Base-by-base conservation (phyloP, 2,797 vertebrate species). In the Bucorvus abyssinicus region DNA sequence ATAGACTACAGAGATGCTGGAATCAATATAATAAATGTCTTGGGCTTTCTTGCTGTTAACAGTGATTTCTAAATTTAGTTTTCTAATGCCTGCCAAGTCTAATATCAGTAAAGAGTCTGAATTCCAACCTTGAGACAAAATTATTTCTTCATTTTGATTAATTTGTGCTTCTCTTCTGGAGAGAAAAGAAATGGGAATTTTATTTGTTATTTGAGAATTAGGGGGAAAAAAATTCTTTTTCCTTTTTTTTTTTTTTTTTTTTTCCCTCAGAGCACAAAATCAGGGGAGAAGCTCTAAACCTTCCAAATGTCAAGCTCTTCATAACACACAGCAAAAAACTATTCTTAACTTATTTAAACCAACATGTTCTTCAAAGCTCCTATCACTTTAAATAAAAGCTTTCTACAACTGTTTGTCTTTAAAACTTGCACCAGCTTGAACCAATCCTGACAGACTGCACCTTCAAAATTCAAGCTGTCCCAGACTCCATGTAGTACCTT, bases 11-110 rank as follows among this genome's bases (percentile, higher is more conserved):
- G 34, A 81, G 30, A 83, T 73, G 9, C 20, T 65, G 22, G 22
- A 40, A 78, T 84, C 22, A 76, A 52, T 76, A 81, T 40, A 83
- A 90, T 55, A 93, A 84, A 84, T 61, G 17, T 61, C 17, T 36
- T 21, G 10, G 4, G 42, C 75, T 65, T 91, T 91, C 29, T 91
- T 44, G 17, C 19, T 71, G 9, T 68, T 69, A 80, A 45, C 2
- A 22, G 6, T 42, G 8, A 86, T 60, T 94, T 93, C 42, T 87
- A 64, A 91, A 83, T 67, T 83, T 56, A 42, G 36, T 83, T 65
- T 87, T 44, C 29, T 56, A 87, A 75, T 56, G 63, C 11, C 60
- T 50, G 40, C 6, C 27, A 67, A 81, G 34, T 61, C 36, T 53
- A 76, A 22, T 80, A 61, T 24, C 21, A 81, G 34, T 17, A 64